Percentiles rank a stretch among this genome's conserved stretches.
These are phyloP conservation scores for Acholoe squamosa DNA, from an alignment of 2,888 invertebrate species.

Conservation along the genomic window DNA sequence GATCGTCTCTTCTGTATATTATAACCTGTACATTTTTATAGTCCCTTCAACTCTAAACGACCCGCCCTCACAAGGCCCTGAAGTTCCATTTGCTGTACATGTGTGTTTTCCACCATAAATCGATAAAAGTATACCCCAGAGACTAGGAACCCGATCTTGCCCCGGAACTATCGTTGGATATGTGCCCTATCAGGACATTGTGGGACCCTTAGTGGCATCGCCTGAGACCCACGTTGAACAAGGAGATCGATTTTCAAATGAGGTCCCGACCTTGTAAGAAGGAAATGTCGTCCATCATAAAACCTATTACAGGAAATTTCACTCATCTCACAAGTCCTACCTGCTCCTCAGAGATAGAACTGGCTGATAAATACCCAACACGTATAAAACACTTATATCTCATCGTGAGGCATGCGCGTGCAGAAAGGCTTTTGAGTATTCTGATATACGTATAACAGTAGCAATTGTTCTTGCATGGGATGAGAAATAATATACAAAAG, in stretches of 20 bases:
- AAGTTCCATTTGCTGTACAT: slow-evolving; percentile 28
- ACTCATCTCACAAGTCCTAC: neutral
- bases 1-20: neutral
- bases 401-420: no score
- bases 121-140: slow-evolving; percentile 17
- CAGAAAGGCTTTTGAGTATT: no score
- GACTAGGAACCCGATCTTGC: neutral
- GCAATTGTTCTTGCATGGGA: no score
- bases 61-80: neutral
- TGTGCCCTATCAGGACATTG: neutral
- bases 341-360: no score
- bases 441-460: no score
- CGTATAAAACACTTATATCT: no score
- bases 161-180: neutral
- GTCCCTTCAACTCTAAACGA: neutral
- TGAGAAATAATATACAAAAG: no score
- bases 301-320: neutral
- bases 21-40: neutral
- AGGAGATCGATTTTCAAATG: slow-evolving; percentile 3
- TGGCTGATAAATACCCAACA: no score
- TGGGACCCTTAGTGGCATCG: neutral
- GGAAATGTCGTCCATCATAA: slow-evolving; percentile 7
- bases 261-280: neutral
- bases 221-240: neutral
- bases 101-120: neutral